These are phyloP conservation scores for Chloroclysta siterata DNA, from an alignment of 2,888 invertebrate species.

Conservation along the genomic window DNA sequence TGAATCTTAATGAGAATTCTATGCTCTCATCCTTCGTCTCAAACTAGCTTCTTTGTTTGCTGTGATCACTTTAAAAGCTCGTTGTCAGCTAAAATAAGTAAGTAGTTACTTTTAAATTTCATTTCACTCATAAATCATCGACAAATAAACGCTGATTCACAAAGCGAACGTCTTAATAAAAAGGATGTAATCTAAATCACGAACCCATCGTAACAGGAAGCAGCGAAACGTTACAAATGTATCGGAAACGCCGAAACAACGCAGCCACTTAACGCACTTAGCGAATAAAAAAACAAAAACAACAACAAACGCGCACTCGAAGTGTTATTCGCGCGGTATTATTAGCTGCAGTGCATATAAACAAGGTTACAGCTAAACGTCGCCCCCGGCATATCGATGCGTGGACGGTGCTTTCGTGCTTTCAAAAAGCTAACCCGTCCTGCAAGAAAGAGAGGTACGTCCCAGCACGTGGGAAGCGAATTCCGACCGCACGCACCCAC, in stretches of 20 bases:
- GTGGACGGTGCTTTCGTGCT: conserved; percentile 67
- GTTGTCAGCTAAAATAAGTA: conserved; percentile 16
- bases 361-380: conserved; percentile 78
- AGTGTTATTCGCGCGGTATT: conserved; percentile 77
- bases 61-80: conserved; percentile 12
- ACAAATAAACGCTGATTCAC: conserved; percentile 30
- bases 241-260: conserved; percentile 67
- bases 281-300: conserved; percentile 60
- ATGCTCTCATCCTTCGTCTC: conserved; percentile 26
- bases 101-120: conserved; percentile 4
- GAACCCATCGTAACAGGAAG: conserved; percentile 55
- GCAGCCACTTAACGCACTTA: conserved; percentile 64
- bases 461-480: conserved; percentile 82
- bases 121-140: conserved; percentile 18
- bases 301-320: conserved; percentile 67
- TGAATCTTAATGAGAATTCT: conserved; percentile 39
- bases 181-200: conserved; percentile 43
- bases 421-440: conserved; percentile 84
- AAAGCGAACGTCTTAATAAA: conserved; percentile 40
- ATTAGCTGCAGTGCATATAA: conserved; percentile 81
- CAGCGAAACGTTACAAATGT: conserved; percentile 58
- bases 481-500: conserved; percentile 84
- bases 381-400: conserved; percentile 80
- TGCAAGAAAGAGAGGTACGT: conserved; percentile 77
- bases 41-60: conserved; percentile 24